Percentiles rank a stretch among this genome's conserved stretches.
phyloP scores from a whole-genome alignment of 1,140 invertebrate species.

The Melipona quadrifasciata region DNA sequence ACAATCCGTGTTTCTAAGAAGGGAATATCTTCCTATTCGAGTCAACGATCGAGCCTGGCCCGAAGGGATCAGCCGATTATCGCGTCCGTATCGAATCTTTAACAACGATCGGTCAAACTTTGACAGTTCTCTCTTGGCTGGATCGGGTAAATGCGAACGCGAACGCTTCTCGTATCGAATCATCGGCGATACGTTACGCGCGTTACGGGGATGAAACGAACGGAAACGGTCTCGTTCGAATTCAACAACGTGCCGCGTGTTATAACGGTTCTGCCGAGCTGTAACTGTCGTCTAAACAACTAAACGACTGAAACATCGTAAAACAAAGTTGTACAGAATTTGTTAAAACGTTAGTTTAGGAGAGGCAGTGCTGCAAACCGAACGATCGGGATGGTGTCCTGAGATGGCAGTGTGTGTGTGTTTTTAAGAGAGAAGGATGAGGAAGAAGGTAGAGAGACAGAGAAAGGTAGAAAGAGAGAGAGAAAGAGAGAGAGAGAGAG shows the following conservation, averaged over 20 bases:
- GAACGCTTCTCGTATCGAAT: neutral
- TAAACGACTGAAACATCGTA: neutral
- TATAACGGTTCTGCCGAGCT: too few species aligned
- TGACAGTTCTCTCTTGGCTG: neutral
- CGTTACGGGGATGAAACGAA: too few species aligned
- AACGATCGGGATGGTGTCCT: constrained; percentile 13
- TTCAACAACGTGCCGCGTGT: too few species aligned
- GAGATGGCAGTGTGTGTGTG: too few species aligned
- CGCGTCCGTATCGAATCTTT: neutral
- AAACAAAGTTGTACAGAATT: neutral
- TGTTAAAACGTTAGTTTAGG: constrained; percentile 11
- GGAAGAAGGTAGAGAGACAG: constrained; percentile 3
- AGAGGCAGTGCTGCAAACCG: neutral
- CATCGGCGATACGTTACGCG: neutral
- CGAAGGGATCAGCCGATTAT: neutral
- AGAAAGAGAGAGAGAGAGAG: constrained; percentile 21
- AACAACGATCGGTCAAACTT: neutral
- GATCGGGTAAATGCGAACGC: neutral
- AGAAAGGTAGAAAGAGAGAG: neutral
- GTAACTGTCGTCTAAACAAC: neutral
- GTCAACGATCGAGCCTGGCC: neutral
- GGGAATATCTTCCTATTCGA: neutral
- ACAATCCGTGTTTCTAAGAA: neutral
- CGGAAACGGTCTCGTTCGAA: too few species aligned
- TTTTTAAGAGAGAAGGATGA: neutral